Percentiles rank a stretch among this genome's conserved stretches.
Evolutionary conservation across 2,888 invertebrate species (phyloP).

Genomic region (Conomelus anceps): DNA sequence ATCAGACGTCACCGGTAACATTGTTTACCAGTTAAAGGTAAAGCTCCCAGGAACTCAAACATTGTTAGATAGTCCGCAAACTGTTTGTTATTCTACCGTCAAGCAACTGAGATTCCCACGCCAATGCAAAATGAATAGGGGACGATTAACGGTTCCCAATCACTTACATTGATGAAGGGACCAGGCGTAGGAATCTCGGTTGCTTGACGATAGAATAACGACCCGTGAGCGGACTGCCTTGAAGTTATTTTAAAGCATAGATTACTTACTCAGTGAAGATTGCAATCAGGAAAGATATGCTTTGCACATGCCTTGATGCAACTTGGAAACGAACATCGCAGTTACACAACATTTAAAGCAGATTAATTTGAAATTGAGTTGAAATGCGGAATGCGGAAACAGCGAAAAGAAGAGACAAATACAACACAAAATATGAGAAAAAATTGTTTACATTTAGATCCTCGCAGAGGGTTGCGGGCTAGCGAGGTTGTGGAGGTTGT

Average conservation of each 20-base stretch:
- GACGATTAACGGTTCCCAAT: no score
- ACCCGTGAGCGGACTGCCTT: background rate
- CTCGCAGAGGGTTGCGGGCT: constrained; percentile 70
- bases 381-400: background rate
- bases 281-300: background rate
- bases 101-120: background rate
- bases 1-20: no score
- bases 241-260: background rate
- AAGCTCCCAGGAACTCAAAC: no score
- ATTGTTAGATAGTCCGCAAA: background rate
- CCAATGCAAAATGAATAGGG: no score
- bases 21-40: no score
- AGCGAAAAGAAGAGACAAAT: constrained; percentile 20
- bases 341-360: background rate
- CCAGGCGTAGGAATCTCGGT: background rate
- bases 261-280: background rate
- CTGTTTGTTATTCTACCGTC: background rate
- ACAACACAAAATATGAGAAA: constrained; percentile 15
- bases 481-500: constrained; percentile 40
- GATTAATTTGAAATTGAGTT: background rate
- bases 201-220: background rate
- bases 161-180: background rate
- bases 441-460: constrained; percentile 64
- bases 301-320: background rate
- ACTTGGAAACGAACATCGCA: background rate